Percentiles rank a stretch among this genome's conserved stretches.
Conservation (phyloP, 2,113 vertebrate genomes). For the Neofelis nebulosa region DNA sequence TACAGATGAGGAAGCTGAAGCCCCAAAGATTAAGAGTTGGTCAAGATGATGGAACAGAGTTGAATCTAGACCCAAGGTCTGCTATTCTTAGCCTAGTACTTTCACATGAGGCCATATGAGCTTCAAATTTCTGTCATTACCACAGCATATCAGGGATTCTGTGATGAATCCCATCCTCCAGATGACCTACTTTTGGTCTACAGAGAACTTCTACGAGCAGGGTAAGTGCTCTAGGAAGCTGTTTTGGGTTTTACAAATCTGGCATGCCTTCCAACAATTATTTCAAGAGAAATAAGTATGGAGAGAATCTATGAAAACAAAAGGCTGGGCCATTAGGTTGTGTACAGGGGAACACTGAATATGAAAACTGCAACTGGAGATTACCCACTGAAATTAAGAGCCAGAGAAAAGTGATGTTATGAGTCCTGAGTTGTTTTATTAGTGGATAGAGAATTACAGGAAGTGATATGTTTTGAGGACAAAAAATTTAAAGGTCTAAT, state of each 20-base stretch:
- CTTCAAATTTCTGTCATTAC: neutral
- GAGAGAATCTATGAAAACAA: neutral
- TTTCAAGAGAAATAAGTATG: slow-evolving; percentile 2
- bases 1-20: neutral
- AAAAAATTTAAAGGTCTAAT: slow-evolving; percentile 69
- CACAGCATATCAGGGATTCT: neutral
- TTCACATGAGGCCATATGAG: neutral
- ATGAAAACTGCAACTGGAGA: slow-evolving; percentile 7
- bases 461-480: slow-evolving; percentile 57
- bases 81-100: neutral
- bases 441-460: slow-evolving; percentile 60
- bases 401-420: neutral
- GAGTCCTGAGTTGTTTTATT: slow-evolving; percentile 46
- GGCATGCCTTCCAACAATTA: neutral
- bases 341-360: neutral
- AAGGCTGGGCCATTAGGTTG: neutral
- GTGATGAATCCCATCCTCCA: neutral
- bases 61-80: neutral
- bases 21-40: neutral
- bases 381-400: slow-evolving; percentile 2
- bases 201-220: neutral
- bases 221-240: neutral
- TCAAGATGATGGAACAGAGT: neutral
- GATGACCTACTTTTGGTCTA: neutral
- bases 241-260: neutral